Base-by-base conservation (phyloP, 2,888 invertebrate species). In the Stomorhina lunata region DNA sequence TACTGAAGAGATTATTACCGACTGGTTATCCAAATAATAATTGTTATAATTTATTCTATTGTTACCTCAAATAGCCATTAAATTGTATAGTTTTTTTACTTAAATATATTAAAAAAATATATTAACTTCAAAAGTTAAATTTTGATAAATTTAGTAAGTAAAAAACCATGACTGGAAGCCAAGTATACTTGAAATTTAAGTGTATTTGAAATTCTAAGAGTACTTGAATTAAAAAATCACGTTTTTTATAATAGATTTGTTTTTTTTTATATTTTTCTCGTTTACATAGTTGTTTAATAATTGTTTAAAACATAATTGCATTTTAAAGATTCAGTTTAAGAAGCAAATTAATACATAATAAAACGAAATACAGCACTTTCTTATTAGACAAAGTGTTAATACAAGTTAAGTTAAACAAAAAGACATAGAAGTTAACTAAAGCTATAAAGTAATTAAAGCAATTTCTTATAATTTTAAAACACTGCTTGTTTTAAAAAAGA, bases 1-100 rank as follows among this genome's bases (percentile, higher is more conserved):
- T 68, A 87, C 86, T 1, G 91, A 91, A 75, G 91, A 91, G 81
- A 87, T 91, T 57, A 88, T 91, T 15, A 88, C 90, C 4, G 90
- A 90, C 83, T 91, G 90, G 91, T 81, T 89, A 7, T 84, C 82
- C 10, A 77, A 85, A 37, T 84, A 85, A 32, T 61, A 48, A 17
- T 59, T 34, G 48, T 48, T 27, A 34, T 40, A 10, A 9, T 50
- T 37, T 37, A 72, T 37, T 61, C 10, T 61, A 17, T 34, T 48
- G 7, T 32, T 20, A 17, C n/a, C n/a, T n/a, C n/a, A n/a, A n/a
- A n/a, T n/a, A n/a, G n/a, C n/a, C n/a, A n/a, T n/a, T n/a, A n/a
- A n/a, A n/a, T n/a, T n/a, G n/a, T n/a, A n/a, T n/a, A n/a, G n/a
- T n/a, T 63, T 59, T 22, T 20, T 32, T 29, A 2, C 9, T 57